Percentiles rank a stretch among this genome's conserved stretches.
phyloP scores from a whole-genome alignment of 30 jellyfish, hydroid and myxozoan species.

The Aurelia sp. region DNA sequence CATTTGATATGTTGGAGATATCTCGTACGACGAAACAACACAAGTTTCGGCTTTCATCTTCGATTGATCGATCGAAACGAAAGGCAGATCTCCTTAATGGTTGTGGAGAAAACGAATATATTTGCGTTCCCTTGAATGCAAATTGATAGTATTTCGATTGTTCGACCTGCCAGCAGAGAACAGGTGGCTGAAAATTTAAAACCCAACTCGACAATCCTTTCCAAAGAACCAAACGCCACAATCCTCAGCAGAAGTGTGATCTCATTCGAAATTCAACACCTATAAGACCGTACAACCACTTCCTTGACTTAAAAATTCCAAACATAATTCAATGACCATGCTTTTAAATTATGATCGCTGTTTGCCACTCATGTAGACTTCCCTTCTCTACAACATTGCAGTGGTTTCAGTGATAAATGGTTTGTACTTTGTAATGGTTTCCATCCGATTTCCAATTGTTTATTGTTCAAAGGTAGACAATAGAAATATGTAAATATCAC shows the following conservation, averaged over 20 bases:
- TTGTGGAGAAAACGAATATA: too few relatives aligned
- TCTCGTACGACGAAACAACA: slow-evolving; percentile 55
- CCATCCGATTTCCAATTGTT: too few relatives aligned
- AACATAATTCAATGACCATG: not conserved
- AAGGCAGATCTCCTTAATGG: too few relatives aligned
- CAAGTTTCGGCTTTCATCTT: slow-evolving; percentile 31
- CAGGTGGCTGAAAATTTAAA: not conserved
- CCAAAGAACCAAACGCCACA: too few relatives aligned
- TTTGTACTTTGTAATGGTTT: too few relatives aligned
- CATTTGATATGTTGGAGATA: slow-evolving; percentile 4
- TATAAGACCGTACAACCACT: not conserved
- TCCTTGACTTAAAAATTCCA: slow-evolving; percentile 2
- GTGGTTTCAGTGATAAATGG: too few relatives aligned
- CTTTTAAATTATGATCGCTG: not conserved
- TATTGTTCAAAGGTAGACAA: too few relatives aligned
- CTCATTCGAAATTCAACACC: slow-evolving; percentile 7
- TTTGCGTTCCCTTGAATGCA: not conserved
- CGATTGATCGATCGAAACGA: not conserved
- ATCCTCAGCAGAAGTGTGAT: slow-evolving; percentile 5
- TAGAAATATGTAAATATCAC: too few relatives aligned
- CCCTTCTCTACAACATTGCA: too few relatives aligned
- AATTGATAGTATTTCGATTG: not conserved
- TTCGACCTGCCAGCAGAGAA: slow-evolving; percentile 9
- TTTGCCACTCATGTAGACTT: not conserved
- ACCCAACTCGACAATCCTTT: too few relatives aligned